Evolutionary conservation across 2,797 vertebrate genomes (phyloP), one percentile per base, ranked within the genome.

Genomic region (Hydrocynus forskahlii): DNA sequence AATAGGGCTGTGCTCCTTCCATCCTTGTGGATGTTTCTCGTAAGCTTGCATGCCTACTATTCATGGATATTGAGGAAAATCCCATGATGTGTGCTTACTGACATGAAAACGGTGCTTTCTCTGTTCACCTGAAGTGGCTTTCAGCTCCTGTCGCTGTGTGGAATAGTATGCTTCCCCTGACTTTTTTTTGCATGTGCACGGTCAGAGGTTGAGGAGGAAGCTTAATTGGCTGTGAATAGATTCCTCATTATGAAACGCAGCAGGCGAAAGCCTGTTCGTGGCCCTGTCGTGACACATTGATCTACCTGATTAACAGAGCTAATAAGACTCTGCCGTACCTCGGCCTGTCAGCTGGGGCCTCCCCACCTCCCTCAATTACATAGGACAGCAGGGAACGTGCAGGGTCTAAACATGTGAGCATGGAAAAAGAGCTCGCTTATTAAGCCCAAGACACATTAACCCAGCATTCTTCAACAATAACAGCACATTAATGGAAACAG

Each of bases 191-290:
- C 29, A 29, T 38, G 54, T 75, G 57, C 48, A n/a, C 17, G 73
- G 17, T 67, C 25, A 1, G 64, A 48, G 60, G 57, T 66, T 48
- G 68, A 60, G 54, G 62, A 78, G 52, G 69, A 57, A 75, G 55
- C 45, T 21, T 86, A 86, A 86, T 80, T 84, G 75, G 75, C 60
- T 66, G 75, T 74, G 80, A 80, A 80, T 80, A 75, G 76, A 66
- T 79, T 80, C 68, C 76, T 81, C 76, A 83, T 81, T 85, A 83
- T 40, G 52, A 76, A 67, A 7, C 67, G 1, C 81, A 23, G 75
- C 45, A 66, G 72, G 78, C 45, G 19, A 77, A 75, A 64, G 29
- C 67, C 63, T 48, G 68, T 50, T 83, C 38, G 59, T n/a, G 54
- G 63, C 80, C 67, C 77, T 43, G 45, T 25, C 13, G 43, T 80